phyloP scores from a whole-genome alignment of 2,797 vertebrate species.

The Podargus strigoides region DNA sequence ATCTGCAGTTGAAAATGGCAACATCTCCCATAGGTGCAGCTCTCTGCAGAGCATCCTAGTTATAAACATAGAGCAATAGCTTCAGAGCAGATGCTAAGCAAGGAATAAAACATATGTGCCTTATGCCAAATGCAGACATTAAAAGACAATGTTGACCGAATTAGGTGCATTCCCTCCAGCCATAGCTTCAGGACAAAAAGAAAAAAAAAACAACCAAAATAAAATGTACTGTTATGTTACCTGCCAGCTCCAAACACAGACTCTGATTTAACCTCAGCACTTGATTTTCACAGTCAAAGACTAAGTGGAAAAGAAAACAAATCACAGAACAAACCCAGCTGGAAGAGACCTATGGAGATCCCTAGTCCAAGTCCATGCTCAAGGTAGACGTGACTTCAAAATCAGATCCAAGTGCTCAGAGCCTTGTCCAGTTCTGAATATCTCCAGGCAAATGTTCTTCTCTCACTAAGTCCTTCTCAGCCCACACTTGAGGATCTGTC shows the following conservation, averaged over 20 bases:
- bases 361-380: not conserved
- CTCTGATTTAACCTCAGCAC: not conserved
- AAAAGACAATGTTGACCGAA: not conserved
- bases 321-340: not conserved
- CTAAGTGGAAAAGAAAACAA: not conserved
- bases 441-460: not conserved
- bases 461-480: not conserved
- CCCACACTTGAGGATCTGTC: not conserved
- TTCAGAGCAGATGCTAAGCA: not conserved
- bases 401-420: not conserved
- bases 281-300: not conserved
- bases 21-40: not conserved
- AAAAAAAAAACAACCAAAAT: not conserved
- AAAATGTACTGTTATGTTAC: not conserved
- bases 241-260: not conserved
- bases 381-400: not conserved
- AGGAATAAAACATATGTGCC: not conserved
- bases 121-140: not conserved
- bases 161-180: not conserved
- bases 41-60: not conserved
- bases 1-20: not conserved
- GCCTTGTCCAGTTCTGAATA: not conserved
- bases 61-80: not conserved
- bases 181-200: not conserved
- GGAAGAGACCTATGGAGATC: not conserved